Base-by-base conservation (phyloP, 30 jellyfish, hydroid and myxozoan species). In the Turritopsis dohrnii region DNA sequence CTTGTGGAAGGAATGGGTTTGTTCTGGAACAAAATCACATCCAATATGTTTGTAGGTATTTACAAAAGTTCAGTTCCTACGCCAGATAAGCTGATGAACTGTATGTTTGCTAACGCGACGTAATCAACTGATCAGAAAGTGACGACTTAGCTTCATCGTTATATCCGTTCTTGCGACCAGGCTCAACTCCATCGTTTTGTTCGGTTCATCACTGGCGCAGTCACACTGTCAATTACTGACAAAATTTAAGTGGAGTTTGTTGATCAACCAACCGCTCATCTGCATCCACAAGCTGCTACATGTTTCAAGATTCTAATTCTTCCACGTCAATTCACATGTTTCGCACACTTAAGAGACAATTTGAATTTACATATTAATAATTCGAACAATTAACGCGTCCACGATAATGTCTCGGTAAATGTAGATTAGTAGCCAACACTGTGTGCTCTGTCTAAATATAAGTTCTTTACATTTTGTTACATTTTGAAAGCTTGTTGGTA, bases 141-240 rank as follows among this genome's bases (percentile, higher is more conserved):
- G 65, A 29, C 54, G 3, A 74, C 82, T 3, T 74, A 71, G 82
- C 52, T 74, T 1, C 82, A 74, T n/a, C 52, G 82, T 25, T 74
- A 74, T 28, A 74, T 74, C 82, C 28, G 82, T 21, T 25, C 60
- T 74, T 74, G 82, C 82, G 52, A 25, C 23, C 28, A 74, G 31
- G 54, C 28, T 16, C 28, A 22, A 30, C 54, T 74, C 25, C 20
- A 74, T 74, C 52, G 54, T n/a, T 29, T 74, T 25, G 82, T 74
- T 21, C 82, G 82, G 13, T 74, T 74, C 54, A 74, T 74, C 31
- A 74, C 52, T 23, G 82, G 82, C 28, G 52, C 82, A 25, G 82
- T 74, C 54, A 22, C 82, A 25, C 8, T 74, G 25, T 19, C 82
- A 22, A 25, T 30, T 22, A 25, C 52, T 22, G 54, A 25, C 5